These are phyloP conservation scores for Agrochola macilenta DNA, from an alignment of 2,888 invertebrate species.

Conservation along the genomic window DNA sequence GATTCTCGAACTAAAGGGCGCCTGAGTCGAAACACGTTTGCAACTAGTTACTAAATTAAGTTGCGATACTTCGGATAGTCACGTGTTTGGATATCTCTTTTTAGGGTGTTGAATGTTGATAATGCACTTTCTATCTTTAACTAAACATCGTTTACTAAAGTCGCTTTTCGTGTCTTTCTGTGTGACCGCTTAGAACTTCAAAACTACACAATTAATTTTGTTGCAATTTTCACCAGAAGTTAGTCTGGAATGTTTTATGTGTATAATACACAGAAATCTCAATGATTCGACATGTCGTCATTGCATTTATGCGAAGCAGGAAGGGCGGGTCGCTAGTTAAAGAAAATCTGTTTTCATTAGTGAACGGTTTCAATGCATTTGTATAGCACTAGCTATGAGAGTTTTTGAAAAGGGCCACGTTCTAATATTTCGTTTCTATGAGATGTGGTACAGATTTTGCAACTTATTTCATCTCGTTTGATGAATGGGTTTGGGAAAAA, in stretches of 20 bases:
- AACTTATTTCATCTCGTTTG: no score
- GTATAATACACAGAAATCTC: no score
- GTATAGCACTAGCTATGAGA: not conserved
- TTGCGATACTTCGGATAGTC: not conserved
- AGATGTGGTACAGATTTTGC: not conserved
- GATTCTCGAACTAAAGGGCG: conserved; percentile 42
- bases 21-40: conserved; percentile 49
- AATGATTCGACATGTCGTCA: no score
- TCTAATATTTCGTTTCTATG: not conserved
- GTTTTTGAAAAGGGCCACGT: not conserved
- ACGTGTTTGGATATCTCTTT: not conserved
- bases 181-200: no score
- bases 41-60: conserved; percentile 29
- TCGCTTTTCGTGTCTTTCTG: no score
- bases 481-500: no score
- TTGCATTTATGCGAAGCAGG: no score
- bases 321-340: no score
- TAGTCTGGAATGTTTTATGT: no score
- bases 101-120: not conserved
- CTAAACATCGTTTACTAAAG: not conserved
- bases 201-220: no score
- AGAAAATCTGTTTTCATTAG: not conserved
- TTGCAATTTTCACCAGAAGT: no score
- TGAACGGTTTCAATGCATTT: not conserved
- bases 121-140: conserved; percentile 2